Evolutionary conservation across 2,888 invertebrate genomes (phyloP).

Genomic region (Opisthograptis luteolata): DNA sequence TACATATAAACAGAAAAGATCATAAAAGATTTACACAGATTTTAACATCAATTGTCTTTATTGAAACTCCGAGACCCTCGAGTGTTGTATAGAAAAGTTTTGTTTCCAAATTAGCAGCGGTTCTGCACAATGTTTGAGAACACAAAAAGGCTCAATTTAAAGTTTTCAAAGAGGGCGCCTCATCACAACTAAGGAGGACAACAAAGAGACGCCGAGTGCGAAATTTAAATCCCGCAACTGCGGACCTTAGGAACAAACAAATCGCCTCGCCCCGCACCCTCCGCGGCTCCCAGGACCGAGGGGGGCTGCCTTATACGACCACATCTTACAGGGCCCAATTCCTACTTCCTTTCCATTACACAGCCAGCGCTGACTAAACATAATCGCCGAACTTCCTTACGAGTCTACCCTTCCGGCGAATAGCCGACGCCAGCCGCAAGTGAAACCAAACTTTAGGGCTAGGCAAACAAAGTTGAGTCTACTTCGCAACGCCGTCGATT

Average conservation of each 20-base stretch:
- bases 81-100: constrained; percentile 34
- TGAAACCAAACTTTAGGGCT: constrained; percentile 58
- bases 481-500: constrained; percentile 34
- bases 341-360: constrained; percentile 83
- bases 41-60: constrained; percentile 4
- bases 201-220: constrained; percentile 71
- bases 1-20: no score
- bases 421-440: constrained; percentile 53
- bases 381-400: constrained; percentile 84
- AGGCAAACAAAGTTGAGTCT: constrained; percentile 51
- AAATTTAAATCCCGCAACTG: constrained; percentile 80
- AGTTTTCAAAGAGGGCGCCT: constrained; percentile 73
- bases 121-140: constrained; percentile 37
- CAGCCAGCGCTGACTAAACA: constrained; percentile 81
- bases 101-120: constrained; percentile 52
- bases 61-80: neutral
- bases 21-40: no score
- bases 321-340: constrained; percentile 83
- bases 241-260: constrained; percentile 81
- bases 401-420: constrained; percentile 81
- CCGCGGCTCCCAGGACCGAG: constrained; percentile 42
- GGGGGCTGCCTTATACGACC: constrained; percentile 78
- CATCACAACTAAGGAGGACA: constrained; percentile 73
- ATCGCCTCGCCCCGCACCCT: constrained; percentile 52
- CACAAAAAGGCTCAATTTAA: constrained; percentile 72